Base-by-base conservation (phyloP, 2,888 invertebrate species). In the Oscheius sp. region DNA sequence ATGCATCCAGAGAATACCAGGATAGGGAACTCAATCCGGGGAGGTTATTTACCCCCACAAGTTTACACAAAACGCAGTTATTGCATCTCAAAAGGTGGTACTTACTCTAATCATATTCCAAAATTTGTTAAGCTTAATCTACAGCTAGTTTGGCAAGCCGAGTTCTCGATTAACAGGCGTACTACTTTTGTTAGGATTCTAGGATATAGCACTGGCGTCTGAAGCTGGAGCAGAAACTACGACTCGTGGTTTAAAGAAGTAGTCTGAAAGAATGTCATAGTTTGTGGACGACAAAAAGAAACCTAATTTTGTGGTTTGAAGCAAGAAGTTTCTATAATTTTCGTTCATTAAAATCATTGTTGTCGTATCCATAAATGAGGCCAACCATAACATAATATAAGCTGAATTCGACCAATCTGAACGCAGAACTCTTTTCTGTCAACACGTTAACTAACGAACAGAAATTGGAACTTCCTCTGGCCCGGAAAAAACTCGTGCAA, bases 271-370 rank as follows among this genome's bases (percentile, higher is more conserved):
- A 13, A 11, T 50, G 9, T 13, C 50, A 50, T 50, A 21, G 21
- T 21, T 50, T 50, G 50, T 50, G 13, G 9, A 13, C 53, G n/a
- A 21, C 10, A 21, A 53, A 53, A 3, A 53, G 29, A 7, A 3
- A 53, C n/a, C 53, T 53, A 29, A 53, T 53, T 42, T 7, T 21
- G 63, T 63, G 11, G 9, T 48, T 63, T 63, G 48, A 47, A 63
- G 11, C 5, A 63, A 63, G 11, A 48, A 29, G 29, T 47, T 63
- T 21, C 63, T 47, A 11, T 63, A 63, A n/a, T 48, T 48, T 29
- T 63, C 63, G 11, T 63, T 63, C 48, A 63, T 21, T 47, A n/a
- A 47, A 29, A 63, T 63, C 63, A 63, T 63, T 29, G 63, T 63
- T 2, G 48, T 48, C 9, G 63, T 48, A 11, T 63, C 63, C 10